These are phyloP conservation scores for Geopemphigus sp. DNA, from an alignment of 1,140 invertebrate genomes.

Conservation along the genomic window DNA sequence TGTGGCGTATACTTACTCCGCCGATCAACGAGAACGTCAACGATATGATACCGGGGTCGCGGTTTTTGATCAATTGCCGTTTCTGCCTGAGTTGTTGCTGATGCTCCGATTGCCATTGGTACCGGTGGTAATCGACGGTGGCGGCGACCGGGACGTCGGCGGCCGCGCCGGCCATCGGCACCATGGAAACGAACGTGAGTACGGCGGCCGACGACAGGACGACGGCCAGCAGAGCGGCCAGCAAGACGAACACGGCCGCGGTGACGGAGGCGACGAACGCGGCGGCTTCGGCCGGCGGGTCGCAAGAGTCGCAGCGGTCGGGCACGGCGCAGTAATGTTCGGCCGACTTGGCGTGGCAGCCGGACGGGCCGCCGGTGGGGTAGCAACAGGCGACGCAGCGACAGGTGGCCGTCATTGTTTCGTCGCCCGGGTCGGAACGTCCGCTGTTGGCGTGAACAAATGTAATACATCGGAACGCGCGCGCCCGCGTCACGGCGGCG, in stretches of 20 bases:
- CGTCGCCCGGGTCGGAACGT: too few species aligned
- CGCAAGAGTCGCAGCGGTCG: neutral
- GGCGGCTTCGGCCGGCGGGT: neutral
- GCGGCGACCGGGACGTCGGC: neutral
- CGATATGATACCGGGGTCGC: neutral
- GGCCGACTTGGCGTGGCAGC: neutral
- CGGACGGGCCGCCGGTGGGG: neutral
- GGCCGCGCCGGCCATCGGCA: neutral
- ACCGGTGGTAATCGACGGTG: neutral
- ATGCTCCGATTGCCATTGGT: neutral
- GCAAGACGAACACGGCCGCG: neutral
- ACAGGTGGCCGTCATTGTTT: neutral
- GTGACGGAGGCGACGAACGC: constrained; percentile 10
- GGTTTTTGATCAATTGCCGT: neutral
- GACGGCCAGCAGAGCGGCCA: constrained; percentile 10
- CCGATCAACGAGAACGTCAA: constrained; percentile 6
- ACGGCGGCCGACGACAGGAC: neutral
- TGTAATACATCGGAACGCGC: too few species aligned
- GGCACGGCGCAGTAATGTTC: too few species aligned
- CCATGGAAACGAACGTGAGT: neutral
- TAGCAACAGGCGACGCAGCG: constrained; percentile 9
- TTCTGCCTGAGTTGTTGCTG: neutral
- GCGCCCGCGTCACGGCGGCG: neutral
- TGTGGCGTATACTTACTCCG: constrained; percentile 4
- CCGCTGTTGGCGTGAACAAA: too few species aligned